Percentiles rank a stretch among this genome's conserved stretches.
These are phyloP conservation scores for Gnathonemus longibarbis DNA, from an alignment of 2,113 vertebrate genomes.

Conservation along the genomic window DNA sequence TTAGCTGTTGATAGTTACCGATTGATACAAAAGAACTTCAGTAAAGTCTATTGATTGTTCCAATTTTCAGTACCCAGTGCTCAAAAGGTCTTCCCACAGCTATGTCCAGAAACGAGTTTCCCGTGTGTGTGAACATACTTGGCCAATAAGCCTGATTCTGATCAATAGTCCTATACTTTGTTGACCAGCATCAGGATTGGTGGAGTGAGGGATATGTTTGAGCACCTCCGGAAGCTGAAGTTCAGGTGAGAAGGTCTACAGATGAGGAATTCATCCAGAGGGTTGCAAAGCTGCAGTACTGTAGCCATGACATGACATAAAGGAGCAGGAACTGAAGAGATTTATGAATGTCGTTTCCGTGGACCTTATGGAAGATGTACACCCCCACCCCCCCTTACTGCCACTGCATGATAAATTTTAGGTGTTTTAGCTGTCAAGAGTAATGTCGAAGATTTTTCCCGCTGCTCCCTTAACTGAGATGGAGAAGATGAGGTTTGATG, in stretches of 20 bases:
- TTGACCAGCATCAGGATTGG: neutral
- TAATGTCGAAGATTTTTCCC: neutral
- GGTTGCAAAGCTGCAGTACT: neutral
- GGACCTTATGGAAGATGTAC: neutral
- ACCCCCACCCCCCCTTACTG: neutral
- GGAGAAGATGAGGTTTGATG: neutral
- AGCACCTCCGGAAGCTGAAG: neutral
- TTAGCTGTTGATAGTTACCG: neutral
- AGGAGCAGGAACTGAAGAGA: neutral
- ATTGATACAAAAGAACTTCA: neutral
- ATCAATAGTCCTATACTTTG: neutral
- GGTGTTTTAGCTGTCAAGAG: neutral
- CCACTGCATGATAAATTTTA: neutral
- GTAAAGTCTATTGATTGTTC: neutral
- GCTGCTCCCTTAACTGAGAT: neutral
- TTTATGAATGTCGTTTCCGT: neutral
- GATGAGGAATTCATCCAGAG: neutral
- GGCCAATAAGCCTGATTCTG: neutral
- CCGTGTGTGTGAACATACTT: neutral
- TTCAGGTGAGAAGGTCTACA: neutral
- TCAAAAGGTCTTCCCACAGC: neutral
- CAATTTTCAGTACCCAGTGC: neutral
- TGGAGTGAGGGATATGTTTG: neutral
- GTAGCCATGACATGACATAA: neutral
- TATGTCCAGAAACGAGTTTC: neutral